Evolutionary conservation across 2,797 vertebrate genomes (phyloP), one percentile per base, ranked within the genome.

Genomic region (Coregonus ussuriensis): DNA sequence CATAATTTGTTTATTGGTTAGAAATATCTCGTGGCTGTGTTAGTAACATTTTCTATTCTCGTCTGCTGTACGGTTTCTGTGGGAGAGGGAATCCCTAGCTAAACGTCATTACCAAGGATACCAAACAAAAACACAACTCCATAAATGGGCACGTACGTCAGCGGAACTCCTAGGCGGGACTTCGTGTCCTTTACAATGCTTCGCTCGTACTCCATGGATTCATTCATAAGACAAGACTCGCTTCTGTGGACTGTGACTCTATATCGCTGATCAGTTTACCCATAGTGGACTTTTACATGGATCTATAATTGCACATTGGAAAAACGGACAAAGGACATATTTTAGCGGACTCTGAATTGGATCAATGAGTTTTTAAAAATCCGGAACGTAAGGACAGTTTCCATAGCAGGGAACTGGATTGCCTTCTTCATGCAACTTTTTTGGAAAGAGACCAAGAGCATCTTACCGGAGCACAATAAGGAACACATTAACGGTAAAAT

Each of bases 101-200:
- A 95, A 96, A 95, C 95, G 95, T 95, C 95, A 96, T 96, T 96
- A 96, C 97, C 97, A 96, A 96, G 96, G 98, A 97, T 95, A 98
- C 97, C 96, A 96, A 98, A 98, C 96, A 98, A 97, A 96, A 97
- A 98, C 93, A 96, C 70, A 94, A 90, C 71, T 83, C 95, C 95
- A 94, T 95, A 98, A 97, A 96, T 99, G 98, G 97, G 89, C 96
- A 97, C 90, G 93, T 98, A 97, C 98, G 98, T 98, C 97, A 98
- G 95, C 97, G 97, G 96, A 98, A 96, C 96, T 94, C 95, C 95
- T 89, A 80, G 95, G 96, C 91, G 95, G 95, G 87, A 89, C 87
- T 79, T 91, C 86, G 77, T 83, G 76, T 63, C 59, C 80, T 85
- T 84, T 76, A 84, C 62, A 92, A 88, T 85, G 83, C 79, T 83